Evolutionary conservation across 2,113 vertebrate species (phyloP), one percentile per base, ranked within the genome.

Genomic region (Microtus pennsylvanicus): DNA sequence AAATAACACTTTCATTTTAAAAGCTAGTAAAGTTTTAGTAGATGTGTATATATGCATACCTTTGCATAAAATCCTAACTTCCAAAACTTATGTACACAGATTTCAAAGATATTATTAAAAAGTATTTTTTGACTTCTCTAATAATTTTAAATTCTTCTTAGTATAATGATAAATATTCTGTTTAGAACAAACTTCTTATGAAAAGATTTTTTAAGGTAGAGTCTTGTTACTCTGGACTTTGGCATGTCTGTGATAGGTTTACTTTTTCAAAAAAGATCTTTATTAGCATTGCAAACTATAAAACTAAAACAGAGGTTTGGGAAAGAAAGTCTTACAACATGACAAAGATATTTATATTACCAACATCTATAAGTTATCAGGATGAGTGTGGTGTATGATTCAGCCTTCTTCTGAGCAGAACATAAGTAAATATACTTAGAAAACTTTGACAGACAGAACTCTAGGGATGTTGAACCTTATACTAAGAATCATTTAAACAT

Each of bases 1-100:
- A 98, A 98, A 97, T 97, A 98, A 97, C 90, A 93, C 90, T 97
- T 98, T 95, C 97, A 98, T 98, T 98, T 98, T 94, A 90, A 97
- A 98, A 95, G 55, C 72, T 86, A 63, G 19, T 78, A 80, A 67
- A 77, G 91, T 55, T 7, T 67, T 28, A 16, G 83, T 28, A 3
- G 0, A 3, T 38, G 61, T 42, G 33, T 67, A 88, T 9, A 1
- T 33, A 45, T 3, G 50, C 50, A 58, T 19, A 80, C 5, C 47
- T 35, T 10, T 38, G 72, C 42, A 87, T 42, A 26, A 90, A 14
- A n/a, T 30, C 8, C 9, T 14, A 87, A 74, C 10, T 78, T 5
- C 17, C 35, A 93, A 91, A 95, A 93, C 5, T 67, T 67, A 58
- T 45, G 63, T 28, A 38, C 33, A 95, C 10, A 55, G 47, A 92